phyloP scores from a whole-genome alignment of 2,888 invertebrate species.

The Spodoptera littoralis region DNA sequence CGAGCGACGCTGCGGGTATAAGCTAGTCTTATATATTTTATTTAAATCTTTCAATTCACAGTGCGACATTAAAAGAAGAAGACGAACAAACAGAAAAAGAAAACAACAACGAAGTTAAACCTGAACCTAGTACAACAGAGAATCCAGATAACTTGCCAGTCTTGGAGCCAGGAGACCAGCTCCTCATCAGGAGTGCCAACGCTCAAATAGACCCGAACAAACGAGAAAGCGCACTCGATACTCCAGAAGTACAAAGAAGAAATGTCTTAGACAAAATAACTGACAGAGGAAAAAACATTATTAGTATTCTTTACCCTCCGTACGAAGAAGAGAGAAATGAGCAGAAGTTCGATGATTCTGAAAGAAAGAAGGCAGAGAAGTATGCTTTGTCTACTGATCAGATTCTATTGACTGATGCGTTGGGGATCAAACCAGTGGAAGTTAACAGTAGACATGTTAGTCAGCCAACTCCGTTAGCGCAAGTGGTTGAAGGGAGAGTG shows the following conservation, averaged over 20 bases:
- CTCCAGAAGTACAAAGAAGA: conserved; percentile 75
- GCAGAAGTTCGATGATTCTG: conserved; percentile 81
- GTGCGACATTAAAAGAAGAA: conserved; percentile 58
- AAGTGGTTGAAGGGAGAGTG: conserved; percentile 79
- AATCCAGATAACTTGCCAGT: conserved; percentile 81
- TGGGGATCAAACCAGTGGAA: conserved; percentile 63
- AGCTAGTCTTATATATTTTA: no score
- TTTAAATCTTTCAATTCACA: conserved; percentile 42
- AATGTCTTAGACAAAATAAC: conserved; percentile 84
- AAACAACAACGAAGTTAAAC: conserved; percentile 29
- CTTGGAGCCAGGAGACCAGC: conserved; percentile 90
- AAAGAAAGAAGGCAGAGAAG: conserved; percentile 83
- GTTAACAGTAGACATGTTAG: conserved; percentile 62
- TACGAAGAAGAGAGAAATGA: conserved; percentile 81
- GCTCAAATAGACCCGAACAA: conserved; percentile 20
- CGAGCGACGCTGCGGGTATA: no score
- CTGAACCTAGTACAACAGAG: conserved; percentile 59
- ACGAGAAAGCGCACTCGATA: conserved; percentile 57
- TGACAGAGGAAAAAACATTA: conserved; percentile 81
- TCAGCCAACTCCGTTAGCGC: conserved; percentile 77
- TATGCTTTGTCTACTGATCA: conserved; percentile 82
- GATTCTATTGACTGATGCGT: conserved; percentile 77
- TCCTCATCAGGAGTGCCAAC: conserved; percentile 82
- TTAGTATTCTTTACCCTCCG: conserved; percentile 83
- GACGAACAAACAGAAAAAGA: conserved; percentile 45